Evolutionary conservation across 2,113 vertebrate species (phyloP).

Genomic region (western clawed frog (Xenopus tropicalis)): UCB_Xtro_10.0 CM004445.2:128738001-128738500

Average conservation of each 20-base stretch:
- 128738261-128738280: neutral
- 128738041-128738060: neutral
- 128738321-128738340: neutral
- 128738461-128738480: too few relatives aligned
- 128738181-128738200: conserved; percentile 13
- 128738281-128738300: conserved; percentile 2
- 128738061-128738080: neutral
- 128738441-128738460: too few relatives aligned
- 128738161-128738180: neutral
- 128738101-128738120: conserved; percentile 2
- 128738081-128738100: neutral
- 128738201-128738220: conserved; percentile 16
- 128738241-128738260: neutral
- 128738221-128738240: conserved; percentile 9
- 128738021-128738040: conserved; percentile 48
- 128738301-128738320: conserved; percentile 3
- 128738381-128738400: too few relatives aligned
- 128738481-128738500: too few relatives aligned
- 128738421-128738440: too few relatives aligned
- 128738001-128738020: conserved; percentile 53
- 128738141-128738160: conserved; percentile 7
- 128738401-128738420: too few relatives aligned
- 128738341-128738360: conserved; percentile 5
- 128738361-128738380: neutral
- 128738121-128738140: neutral